Conservation (phyloP, 2,797 vertebrate genomes). For the Sebastes glaucus region DNA sequence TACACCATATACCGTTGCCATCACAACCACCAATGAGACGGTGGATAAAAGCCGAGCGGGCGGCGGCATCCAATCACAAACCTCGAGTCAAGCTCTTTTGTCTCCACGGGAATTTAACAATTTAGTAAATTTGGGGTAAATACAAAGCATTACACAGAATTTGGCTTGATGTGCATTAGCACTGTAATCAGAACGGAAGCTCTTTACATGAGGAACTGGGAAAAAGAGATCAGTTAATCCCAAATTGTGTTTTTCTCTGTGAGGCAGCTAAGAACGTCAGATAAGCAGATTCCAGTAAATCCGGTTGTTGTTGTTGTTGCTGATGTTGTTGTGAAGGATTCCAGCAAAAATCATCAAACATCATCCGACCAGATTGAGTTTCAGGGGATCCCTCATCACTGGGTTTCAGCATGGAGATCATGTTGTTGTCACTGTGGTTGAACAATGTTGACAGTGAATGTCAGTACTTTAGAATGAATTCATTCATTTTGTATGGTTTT, state of each 20-base stretch:
- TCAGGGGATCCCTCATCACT: not conserved
- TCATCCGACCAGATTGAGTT: constrained; percentile 42
- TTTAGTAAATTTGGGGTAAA: constrained; percentile 20
- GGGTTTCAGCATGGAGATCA: not conserved
- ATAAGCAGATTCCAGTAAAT: constrained; percentile 81
- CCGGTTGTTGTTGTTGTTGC: constrained; percentile 75
- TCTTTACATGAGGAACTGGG: constrained; percentile 37
- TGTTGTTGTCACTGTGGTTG: not conserved
- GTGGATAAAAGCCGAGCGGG: not conserved
- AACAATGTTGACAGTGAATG: not conserved
- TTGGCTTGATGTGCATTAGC: constrained; percentile 33
- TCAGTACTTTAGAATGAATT: no score
- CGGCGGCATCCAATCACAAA: not conserved
- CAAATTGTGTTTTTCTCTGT: constrained; percentile 69
- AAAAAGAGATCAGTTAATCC: constrained; percentile 72
- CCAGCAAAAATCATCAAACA: constrained; percentile 46
- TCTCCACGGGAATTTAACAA: constrained; percentile 10
- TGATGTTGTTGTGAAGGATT: constrained; percentile 55
- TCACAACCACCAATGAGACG: not conserved
- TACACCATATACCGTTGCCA: no score
- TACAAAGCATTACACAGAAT: constrained; percentile 33
- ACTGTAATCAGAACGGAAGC: constrained; percentile 48
- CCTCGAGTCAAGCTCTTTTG: not conserved
- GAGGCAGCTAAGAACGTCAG: constrained; percentile 61
- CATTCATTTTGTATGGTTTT: not conserved